Conservation (phyloP, 2,888 invertebrate genomes). For the Melinaea menophilus region DNA sequence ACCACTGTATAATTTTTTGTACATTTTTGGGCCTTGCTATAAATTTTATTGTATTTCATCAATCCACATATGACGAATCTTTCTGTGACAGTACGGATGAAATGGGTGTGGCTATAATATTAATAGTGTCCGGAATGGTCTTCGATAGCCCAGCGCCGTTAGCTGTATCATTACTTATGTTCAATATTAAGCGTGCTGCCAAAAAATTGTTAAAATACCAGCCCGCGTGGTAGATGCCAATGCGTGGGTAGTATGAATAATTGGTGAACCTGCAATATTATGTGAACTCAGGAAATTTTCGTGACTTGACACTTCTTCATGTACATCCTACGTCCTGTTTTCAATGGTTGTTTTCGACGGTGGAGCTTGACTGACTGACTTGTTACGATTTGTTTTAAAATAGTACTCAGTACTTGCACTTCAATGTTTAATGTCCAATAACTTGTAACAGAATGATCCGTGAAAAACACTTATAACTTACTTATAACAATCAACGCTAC, state of each 20-base stretch:
- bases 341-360: no score
- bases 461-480: no score
- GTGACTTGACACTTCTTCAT: neutral
- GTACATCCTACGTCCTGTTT: no score
- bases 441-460: no score
- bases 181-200: neutral
- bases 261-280: neutral
- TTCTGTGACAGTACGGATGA: neutral
- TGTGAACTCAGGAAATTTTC: neutral
- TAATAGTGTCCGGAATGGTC: neutral
- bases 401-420: no score
- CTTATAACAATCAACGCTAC: no score
- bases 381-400: no score
- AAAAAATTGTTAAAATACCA: neutral
- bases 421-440: no score
- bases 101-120: neutral
- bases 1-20: slow-evolving; percentile 15
- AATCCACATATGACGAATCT: neutral
- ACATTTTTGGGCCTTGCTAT: slow-evolving; percentile 13
- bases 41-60: neutral
- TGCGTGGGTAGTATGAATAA: neutral
- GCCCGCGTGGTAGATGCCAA: neutral
- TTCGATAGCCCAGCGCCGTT: neutral
- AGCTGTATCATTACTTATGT: neutral
- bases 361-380: no score